These are phyloP conservation scores for Etheostoma nigrum DNA, from an alignment of 2,797 vertebrate genomes.

Conservation along the genomic window DNA sequence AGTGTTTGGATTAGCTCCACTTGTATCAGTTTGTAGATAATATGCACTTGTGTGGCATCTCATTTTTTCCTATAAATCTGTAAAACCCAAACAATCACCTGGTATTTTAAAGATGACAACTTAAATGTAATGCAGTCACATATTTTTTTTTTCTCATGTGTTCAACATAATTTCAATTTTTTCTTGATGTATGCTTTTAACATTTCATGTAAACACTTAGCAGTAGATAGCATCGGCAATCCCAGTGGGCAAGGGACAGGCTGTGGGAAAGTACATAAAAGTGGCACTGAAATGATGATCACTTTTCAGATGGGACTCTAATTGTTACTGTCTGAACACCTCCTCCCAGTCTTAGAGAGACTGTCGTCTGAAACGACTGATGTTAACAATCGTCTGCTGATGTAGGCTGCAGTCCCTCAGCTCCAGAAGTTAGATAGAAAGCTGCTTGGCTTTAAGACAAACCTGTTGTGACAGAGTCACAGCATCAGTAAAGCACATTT, in stretches of 20 bases:
- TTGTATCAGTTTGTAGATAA: slow-evolving; percentile 84
- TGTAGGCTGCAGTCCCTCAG: slow-evolving; percentile 25
- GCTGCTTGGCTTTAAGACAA: slow-evolving; percentile 27
- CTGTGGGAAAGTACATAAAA: slow-evolving; percentile 89
- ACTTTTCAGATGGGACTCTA: slow-evolving; percentile 81
- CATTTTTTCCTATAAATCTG: slow-evolving; percentile 44
- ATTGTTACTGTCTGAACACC: slow-evolving; percentile 82
- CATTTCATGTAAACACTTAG: slow-evolving; percentile 78
- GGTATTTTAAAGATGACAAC: slow-evolving; percentile 35
- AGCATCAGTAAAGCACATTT: slow-evolving; percentile 26
- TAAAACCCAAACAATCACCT: slow-evolving; percentile 45
- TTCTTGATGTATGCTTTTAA: slow-evolving; percentile 66
- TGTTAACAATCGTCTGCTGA: slow-evolving; percentile 59
- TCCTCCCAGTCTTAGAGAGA: slow-evolving; percentile 78
- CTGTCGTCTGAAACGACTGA: slow-evolving; percentile 62
- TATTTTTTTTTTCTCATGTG: slow-evolving; percentile 7
- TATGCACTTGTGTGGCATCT: slow-evolving; percentile 67
- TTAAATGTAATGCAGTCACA: background rate
- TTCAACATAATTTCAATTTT: slow-evolving; percentile 33
- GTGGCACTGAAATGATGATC: slow-evolving; percentile 82
- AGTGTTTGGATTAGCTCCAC: slow-evolving; percentile 84
- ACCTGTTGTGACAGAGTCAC: slow-evolving; percentile 31
- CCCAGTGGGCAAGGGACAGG: slow-evolving; percentile 80
- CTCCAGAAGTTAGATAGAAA: slow-evolving; percentile 24
- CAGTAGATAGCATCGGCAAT: slow-evolving; percentile 83